These are phyloP conservation scores for Osmerus eperlanus DNA, from an alignment of 2,113 vertebrate genomes.

Conservation along the genomic window DNA sequence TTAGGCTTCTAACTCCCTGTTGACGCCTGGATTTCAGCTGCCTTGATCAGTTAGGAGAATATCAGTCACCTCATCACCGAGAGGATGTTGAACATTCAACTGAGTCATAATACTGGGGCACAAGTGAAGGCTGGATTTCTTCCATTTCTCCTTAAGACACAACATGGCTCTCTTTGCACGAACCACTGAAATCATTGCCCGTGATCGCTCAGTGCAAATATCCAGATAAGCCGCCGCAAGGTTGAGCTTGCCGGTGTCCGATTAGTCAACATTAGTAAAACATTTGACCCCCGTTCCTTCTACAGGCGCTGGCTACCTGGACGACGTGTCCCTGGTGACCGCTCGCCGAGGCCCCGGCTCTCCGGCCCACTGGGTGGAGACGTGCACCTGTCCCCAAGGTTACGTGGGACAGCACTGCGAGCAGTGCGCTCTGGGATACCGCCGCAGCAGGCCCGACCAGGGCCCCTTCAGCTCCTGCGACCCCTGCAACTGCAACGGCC, in stretches of 20 bases:
- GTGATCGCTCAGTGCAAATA: background rate
- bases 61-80: background rate
- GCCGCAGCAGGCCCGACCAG: conserved; percentile 73
- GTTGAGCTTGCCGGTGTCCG: too few relatives aligned
- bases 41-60: background rate
- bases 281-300: background rate
- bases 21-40: background rate
- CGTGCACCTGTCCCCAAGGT: conserved; percentile 85
- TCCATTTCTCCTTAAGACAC: background rate
- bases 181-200: background rate
- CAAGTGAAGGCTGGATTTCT: background rate
- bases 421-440: conserved; percentile 81
- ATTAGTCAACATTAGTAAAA: too few relatives aligned
- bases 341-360: conserved; percentile 75
- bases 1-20: background rate
- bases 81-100: background rate
- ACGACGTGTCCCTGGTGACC: conserved; percentile 80
- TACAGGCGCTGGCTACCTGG: conserved; percentile 87
- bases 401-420: conserved; percentile 94
- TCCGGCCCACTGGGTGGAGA: conserved; percentile 88
- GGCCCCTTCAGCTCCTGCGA: conserved; percentile 89
- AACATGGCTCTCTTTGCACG: background rate
- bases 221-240: background rate
- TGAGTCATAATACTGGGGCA: background rate
- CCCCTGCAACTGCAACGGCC: conserved; percentile 84